Conservation (phyloP, 2,888 invertebrate genomes). For the Melanchra persicariae region DNA sequence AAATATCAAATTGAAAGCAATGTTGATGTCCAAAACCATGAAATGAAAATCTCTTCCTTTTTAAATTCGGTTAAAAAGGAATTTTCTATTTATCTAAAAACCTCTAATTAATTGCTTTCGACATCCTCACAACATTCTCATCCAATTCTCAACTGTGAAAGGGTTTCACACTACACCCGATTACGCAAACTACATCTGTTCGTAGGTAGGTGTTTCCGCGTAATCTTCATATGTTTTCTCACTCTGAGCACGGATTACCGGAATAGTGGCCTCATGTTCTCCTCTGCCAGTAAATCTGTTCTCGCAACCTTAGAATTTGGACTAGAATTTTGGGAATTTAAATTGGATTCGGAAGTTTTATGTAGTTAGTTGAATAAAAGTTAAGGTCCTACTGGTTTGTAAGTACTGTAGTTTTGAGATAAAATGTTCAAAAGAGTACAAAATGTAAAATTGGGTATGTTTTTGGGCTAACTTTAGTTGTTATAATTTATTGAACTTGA, state of each 20-base stretch:
- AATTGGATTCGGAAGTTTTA: constrained; percentile 39
- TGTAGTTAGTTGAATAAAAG: background rate
- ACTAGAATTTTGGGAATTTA: constrained; percentile 46
- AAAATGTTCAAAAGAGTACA: background rate
- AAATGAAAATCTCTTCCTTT: too few relatives aligned
- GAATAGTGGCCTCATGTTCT: constrained; percentile 23
- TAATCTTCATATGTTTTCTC: constrained; percentile 43
- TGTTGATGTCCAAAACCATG: too few relatives aligned
- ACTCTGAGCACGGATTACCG: constrained; percentile 35
- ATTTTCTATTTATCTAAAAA: too few relatives aligned
- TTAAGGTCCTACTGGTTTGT: background rate
- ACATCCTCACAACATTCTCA: background rate
- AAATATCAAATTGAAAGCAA: too few relatives aligned
- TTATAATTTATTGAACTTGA: too few relatives aligned
- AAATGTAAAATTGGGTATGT: background rate
- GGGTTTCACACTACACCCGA: background rate
- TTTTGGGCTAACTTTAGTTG: background rate
- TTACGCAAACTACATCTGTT: background rate
- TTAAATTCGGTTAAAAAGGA: too few relatives aligned
- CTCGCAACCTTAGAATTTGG: constrained; percentile 32
- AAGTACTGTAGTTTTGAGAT: background rate
- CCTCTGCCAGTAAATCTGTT: constrained; percentile 34
- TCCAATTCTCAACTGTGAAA: background rate
- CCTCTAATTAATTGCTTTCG: background rate
- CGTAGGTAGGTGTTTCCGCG: constrained; percentile 2